These are phyloP conservation scores for Xyliphius kryptos DNA, from an alignment of 2,113 vertebrate genomes.

Conservation along the genomic window DNA sequence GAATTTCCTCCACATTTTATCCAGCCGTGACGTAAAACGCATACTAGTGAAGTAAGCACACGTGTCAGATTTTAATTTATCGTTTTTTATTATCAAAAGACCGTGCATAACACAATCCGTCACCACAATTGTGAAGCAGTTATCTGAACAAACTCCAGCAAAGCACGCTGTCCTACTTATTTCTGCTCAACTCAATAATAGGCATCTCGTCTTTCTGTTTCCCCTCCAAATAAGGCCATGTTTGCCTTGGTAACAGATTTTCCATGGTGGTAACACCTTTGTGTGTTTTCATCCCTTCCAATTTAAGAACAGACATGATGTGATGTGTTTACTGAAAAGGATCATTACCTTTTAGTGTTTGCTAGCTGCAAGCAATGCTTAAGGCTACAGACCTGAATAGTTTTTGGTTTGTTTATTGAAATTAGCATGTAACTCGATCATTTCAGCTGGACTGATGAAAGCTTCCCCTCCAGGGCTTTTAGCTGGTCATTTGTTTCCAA, in stretches of 20 bases:
- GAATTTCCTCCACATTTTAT: too few relatives aligned
- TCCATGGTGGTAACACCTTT: conserved; percentile 39
- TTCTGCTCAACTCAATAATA: conserved; percentile 34
- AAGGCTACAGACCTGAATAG: conserved; percentile 5
- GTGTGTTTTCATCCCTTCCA: conserved; percentile 18
- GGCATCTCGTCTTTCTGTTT: conserved; percentile 63
- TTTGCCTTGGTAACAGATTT: conserved; percentile 51
- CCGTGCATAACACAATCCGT: too few relatives aligned
- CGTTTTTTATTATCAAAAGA: too few relatives aligned
- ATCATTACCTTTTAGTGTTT: conserved; percentile 16
- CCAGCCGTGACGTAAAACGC: too few relatives aligned
- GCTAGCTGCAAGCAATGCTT: conserved; percentile 3
- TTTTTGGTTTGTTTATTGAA: conserved; percentile 50
- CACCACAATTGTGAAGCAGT: background rate
- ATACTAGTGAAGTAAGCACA: too few relatives aligned
- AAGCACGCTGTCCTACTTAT: conserved; percentile 2
- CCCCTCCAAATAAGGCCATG: conserved; percentile 44
- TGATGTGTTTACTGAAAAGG: conserved; percentile 22
- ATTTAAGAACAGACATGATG: conserved; percentile 21
- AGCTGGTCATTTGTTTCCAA: background rate
- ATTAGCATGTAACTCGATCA: conserved; percentile 16
- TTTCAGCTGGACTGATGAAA: conserved; percentile 19
- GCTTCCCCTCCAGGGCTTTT: conserved; percentile 3
- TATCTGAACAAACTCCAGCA: conserved; percentile 2
- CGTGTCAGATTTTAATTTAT: too few relatives aligned